A percentile compares a stretch with the other conserved stretches of the same genome.
Evolutionary conservation across 2,888 invertebrate species (phyloP).

Genomic region (Parelbella ahira): DNA sequence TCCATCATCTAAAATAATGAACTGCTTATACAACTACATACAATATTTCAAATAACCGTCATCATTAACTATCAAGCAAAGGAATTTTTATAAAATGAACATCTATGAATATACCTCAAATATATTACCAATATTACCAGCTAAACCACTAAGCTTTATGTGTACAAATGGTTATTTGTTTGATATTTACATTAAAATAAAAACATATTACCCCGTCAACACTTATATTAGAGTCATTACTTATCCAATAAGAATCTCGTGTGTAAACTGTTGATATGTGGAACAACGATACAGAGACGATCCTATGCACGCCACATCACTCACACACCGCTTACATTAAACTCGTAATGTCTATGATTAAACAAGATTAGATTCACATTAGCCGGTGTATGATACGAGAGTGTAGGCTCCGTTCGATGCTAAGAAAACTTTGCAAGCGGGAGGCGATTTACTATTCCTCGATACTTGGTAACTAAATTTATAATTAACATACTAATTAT

Average conservation of each 20-base stretch:
- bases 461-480: too few relatives aligned
- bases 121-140: conserved; percentile 4
- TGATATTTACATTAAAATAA: conserved; percentile 26
- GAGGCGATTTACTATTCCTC: too few relatives aligned
- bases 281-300: conserved; percentile 28
- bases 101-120: conserved; percentile 2
- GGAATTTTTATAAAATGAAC: too few relatives aligned
- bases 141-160: too few relatives aligned
- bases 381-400: conserved; percentile 49
- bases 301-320: conserved; percentile 34
- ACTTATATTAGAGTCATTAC: conserved; percentile 21
- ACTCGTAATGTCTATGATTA: conserved; percentile 62
- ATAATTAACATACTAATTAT: too few relatives aligned
- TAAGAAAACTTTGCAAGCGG: neutral
- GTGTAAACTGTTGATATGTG: conserved; percentile 26
- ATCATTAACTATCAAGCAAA: too few relatives aligned
- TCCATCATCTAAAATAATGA: too few relatives aligned
- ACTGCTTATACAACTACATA: too few relatives aligned
- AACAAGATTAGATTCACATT: conserved; percentile 54
- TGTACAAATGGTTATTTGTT: too few relatives aligned
- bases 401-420: conserved; percentile 32
- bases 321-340: conserved; percentile 48
- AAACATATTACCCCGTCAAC: conserved; percentile 23
- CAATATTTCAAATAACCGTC: too few relatives aligned
- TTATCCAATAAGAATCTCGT: conserved; percentile 23